Base-by-base conservation (phyloP, 1,140 invertebrate species). In the Anoplolepis gracilipes region DNA sequence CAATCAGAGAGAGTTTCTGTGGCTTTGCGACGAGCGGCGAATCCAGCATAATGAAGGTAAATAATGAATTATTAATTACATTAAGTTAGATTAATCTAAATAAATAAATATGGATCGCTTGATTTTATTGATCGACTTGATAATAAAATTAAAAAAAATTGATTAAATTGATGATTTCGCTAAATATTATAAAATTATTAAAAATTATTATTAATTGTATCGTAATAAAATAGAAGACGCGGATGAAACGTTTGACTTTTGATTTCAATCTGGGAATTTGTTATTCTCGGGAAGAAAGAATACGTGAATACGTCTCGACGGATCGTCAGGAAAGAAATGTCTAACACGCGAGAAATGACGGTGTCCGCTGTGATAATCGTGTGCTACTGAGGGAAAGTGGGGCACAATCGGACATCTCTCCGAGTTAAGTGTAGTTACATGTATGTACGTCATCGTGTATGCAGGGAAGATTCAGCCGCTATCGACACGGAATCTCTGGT, bases 281-380 rank as follows among this genome's bases (percentile, higher is more conserved):
- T 76, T 19, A 61, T 36, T 76, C 19, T 25, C 19, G 42, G 62
- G 19, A 36, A 62, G 11, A 46, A 19, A 42, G 19, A 30, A 10
- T 22, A 19, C 6, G 6, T 5, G 2, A 22, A 3, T 1, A n/a
- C 16, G 16, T 49, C 16, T n/a, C 19, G 11, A 46, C 13, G 57
- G 57, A 53, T 73, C 53, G 10, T 72, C 55, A 59, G 33, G 75
- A 73, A 22, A 22, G n/a, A 53, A 42, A 79, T 53, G 76, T 67
- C 39, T 49, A 62, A 78, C 39, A 62, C 36, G 36, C 33, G 57
- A 42, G 36, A 49, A 49, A 39, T 33, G 49, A 11, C 76, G 42
- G 76, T 78, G 61, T 67, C 28, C 59, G 75, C 75, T 78, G 59
- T 13, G 75, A 65, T 77, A 64, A 77, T 78, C 75, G 59, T n/a